Conservation (phyloP, 2,113 vertebrate genomes). For the Poicephalus gulielmi region DNA sequence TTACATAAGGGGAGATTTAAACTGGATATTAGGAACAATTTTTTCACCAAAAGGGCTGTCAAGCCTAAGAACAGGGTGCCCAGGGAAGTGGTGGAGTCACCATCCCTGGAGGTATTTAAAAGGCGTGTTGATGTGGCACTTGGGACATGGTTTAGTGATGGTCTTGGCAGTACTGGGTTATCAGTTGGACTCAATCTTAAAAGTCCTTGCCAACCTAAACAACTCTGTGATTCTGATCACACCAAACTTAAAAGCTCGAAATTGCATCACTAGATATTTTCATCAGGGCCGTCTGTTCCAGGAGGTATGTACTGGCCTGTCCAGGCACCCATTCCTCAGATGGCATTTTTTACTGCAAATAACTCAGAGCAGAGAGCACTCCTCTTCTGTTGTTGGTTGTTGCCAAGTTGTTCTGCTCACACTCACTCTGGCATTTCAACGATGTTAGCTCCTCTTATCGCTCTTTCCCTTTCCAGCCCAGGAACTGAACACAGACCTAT, state of each 20-base stretch:
- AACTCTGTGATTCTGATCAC: background rate
- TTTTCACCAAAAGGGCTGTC: background rate
- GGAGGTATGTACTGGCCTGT: background rate
- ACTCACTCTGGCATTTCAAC: background rate
- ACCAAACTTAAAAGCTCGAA: background rate
- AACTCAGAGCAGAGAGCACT: background rate
- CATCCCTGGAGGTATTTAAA: background rate
- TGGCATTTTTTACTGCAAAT: background rate
- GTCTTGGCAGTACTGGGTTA: background rate
- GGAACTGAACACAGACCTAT: background rate
- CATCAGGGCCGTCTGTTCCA: background rate
- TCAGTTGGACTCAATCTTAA: background rate
- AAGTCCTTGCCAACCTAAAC: background rate
- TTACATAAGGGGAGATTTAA: background rate
- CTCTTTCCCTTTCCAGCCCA: constrained; percentile 8
- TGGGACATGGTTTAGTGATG: background rate
- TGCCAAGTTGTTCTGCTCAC: background rate
- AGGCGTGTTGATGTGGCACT: background rate
- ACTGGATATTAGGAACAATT: background rate
- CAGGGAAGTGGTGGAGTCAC: background rate
- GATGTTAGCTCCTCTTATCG: background rate
- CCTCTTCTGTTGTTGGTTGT: background rate
- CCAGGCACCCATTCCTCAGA: background rate
- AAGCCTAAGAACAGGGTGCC: background rate
- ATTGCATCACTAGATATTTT: background rate